A percentile compares a stretch with the other conserved stretches of the same genome.
These are phyloP conservation scores for Rhinopomastus cyanomelas DNA, from an alignment of 2,113 vertebrate genomes.

Conservation along the genomic window DNA sequence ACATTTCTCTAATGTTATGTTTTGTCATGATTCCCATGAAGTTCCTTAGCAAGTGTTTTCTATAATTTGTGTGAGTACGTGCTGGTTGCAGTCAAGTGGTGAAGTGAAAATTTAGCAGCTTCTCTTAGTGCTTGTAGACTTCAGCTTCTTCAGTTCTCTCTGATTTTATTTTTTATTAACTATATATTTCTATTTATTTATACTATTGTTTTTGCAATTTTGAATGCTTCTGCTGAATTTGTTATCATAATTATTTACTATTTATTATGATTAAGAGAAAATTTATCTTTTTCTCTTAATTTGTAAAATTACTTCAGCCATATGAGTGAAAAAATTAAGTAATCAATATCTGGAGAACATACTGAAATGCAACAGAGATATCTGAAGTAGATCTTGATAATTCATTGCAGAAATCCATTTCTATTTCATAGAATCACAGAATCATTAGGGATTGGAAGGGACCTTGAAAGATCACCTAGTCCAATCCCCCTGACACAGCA, in stretches of 20 bases:
- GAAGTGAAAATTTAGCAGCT: background rate
- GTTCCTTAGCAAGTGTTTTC: background rate
- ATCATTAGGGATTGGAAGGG: no score
- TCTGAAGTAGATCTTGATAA: background rate
- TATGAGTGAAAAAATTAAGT: background rate
- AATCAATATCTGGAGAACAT: rapidly evolving
- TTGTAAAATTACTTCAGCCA: background rate
- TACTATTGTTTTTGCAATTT: background rate
- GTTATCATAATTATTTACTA: no score
- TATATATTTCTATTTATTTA: background rate
- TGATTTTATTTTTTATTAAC: background rate
- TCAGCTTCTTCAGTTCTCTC: background rate
- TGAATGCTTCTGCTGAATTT: background rate
- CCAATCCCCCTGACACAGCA: no score
- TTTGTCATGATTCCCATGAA: background rate
- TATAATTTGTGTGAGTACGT: background rate
- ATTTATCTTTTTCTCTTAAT: rapidly evolving
- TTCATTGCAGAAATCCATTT: background rate
- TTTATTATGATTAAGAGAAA: background rate
- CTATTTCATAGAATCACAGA: no score
- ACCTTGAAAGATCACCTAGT: no score
- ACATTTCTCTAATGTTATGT: background rate
- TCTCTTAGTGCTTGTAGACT: background rate
- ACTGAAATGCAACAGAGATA: background rate
- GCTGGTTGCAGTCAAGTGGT: background rate